Base-by-base conservation (phyloP, 1,140 invertebrate genomes). In the Drosophila watanabei region DNA sequence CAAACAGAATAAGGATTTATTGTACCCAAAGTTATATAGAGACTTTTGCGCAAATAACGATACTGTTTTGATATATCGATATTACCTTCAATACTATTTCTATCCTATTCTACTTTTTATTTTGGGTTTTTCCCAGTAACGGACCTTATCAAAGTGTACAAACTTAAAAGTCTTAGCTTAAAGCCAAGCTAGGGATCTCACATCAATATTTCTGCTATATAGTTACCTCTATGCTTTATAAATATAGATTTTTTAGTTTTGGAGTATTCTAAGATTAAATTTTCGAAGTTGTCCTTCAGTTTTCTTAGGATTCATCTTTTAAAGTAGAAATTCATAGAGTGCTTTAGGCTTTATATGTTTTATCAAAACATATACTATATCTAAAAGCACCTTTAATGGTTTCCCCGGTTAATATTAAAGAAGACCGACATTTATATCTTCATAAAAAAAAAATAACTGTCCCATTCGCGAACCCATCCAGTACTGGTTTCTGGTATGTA, bases 401-500 rank as follows among this genome's bases (percentile, higher is more conserved):
- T 11, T 4, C 20, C 8, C 24, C 24, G 0, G 9, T 9, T 16
- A 28, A 16, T 49, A 49, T 49, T 28, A 2, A 24, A 24, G 6
- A 7, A 28, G 16, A 32, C n/a, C n/a, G 16, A 10, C 4, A 33
- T 32, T 18, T 35, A 52, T 33, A 18, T 37, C 32, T 24, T 9
- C 4, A 56, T 37, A 2, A 37, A 54, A 18, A 14, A 9, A 7
- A 54, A 18, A 14, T 9, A 7, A 35, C 24, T 24, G 8, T 35
- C 33, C 5, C 5, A 35, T 35, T 5, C 14, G 13, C 52, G 2
- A 54, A n/a, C 20, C 6, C 9, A 56, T 24, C 5, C 5, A 9
- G 54, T 11, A 58, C 51, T 64, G 33, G 24, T 10, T 56, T 69
- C 45, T 39, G 35, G 8, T 20, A 39, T 69, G n/a, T 41, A 43